Conservation (phyloP, 2,797 vertebrate species). For the Acanthurus leucopareius region DNA sequence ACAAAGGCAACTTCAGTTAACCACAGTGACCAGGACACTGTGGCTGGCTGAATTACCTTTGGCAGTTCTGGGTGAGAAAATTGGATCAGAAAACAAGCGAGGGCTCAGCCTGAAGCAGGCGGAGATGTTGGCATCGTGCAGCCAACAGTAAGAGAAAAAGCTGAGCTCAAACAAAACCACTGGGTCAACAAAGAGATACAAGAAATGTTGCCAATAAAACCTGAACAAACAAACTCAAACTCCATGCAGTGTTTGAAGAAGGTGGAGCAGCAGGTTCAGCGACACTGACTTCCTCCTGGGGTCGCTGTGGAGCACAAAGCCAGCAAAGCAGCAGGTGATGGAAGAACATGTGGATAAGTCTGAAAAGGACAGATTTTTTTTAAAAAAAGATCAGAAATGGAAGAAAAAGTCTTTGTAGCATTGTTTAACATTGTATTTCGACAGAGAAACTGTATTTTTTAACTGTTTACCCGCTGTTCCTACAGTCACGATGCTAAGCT, state of each 20-base stretch:
- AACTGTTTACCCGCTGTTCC: no score
- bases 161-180: slow-evolving; percentile 13
- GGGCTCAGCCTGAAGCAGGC: slow-evolving; percentile 24
- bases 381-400: no score
- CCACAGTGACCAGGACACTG: slow-evolving; percentile 25
- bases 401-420: no score
- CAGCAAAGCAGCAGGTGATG: no score
- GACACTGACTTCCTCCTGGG: no score
- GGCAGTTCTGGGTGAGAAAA: slow-evolving; percentile 43
- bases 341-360: no score
- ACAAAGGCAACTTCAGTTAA: not conserved
- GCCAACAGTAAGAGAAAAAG: not conserved
- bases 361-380: no score
- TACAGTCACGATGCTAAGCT: no score
- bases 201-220: slow-evolving; percentile 10
- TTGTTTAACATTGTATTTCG: no score
- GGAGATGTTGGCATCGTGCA: slow-evolving; percentile 30
- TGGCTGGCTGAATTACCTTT: slow-evolving; percentile 28
- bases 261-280: not conserved
- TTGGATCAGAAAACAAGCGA: slow-evolving; percentile 38
- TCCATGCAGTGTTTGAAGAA: not conserved
- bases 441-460: no score
- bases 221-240: not conserved
- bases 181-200: slow-evolving; percentile 27
- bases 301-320: no score